These are phyloP conservation scores for Galbula dea DNA, from an alignment of 2,113 vertebrate species.

Conservation along the genomic window DNA sequence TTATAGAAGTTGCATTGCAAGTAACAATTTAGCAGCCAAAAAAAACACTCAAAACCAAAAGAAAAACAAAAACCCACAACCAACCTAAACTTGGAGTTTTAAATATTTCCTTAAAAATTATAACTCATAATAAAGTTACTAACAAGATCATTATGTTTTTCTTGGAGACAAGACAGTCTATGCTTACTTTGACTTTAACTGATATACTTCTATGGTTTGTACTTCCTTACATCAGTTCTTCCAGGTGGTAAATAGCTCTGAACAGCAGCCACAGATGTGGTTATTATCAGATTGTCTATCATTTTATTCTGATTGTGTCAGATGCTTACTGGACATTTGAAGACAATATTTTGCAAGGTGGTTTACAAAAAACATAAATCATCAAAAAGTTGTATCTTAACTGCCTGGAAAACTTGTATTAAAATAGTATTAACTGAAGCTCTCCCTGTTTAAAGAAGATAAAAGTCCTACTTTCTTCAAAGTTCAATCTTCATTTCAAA, in stretches of 20 bases:
- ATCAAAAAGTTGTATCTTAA: background rate
- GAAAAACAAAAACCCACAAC: no score
- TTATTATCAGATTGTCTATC: background rate
- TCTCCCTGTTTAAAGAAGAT: background rate
- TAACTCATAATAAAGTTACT: background rate
- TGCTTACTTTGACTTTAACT: background rate
- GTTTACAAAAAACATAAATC: background rate
- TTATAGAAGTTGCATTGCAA: background rate
- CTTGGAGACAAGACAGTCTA: background rate
- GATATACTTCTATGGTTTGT: background rate
- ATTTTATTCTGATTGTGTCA: background rate
- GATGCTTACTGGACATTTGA: background rate
- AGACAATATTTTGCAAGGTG: background rate
- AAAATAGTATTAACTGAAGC: background rate
- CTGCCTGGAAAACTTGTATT: background rate
- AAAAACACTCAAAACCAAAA: background rate
- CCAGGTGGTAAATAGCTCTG: background rate
- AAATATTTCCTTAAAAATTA: background rate
- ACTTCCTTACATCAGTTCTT: background rate
- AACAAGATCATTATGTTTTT: background rate
- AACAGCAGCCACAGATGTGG: background rate
- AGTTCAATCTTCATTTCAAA: background rate
- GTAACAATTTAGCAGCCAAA: background rate
- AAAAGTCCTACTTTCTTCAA: background rate
- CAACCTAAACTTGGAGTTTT: accelerated